Conservation (phyloP, 2,797 vertebrate species). For the Pantherophis vulpinus region DNA sequence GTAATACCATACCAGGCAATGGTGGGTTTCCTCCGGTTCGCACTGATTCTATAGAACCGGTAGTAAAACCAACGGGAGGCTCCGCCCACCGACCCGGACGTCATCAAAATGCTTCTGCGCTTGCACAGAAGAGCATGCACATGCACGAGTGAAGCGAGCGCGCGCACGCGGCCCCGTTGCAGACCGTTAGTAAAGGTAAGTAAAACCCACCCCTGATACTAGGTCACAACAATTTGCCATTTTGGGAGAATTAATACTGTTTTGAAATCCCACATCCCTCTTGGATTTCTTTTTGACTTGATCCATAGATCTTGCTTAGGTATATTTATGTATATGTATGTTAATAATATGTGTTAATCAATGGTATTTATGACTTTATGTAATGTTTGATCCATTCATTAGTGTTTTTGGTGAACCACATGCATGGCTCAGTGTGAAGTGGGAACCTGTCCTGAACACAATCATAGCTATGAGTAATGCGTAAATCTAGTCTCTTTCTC, state of each 20-base stretch:
- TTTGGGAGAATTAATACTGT: not conserved
- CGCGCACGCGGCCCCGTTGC: too few species aligned
- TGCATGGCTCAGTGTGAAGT: not conserved
- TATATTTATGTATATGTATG: not conserved
- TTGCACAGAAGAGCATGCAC: too few species aligned
- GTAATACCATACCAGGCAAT: too few species aligned
- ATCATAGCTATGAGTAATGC: not conserved
- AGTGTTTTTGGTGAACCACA: not conserved
- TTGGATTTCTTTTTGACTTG: not conserved
- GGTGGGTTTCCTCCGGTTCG: too few species aligned
- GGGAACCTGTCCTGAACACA: not conserved
- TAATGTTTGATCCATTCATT: not conserved
- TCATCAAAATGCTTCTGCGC: too few species aligned
- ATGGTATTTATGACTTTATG: not conserved
- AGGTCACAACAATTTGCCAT: not conserved
- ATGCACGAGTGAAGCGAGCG: too few species aligned
- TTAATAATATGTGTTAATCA: too few species aligned
- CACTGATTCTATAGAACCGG: too few species aligned
- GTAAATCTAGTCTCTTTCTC: not conserved
- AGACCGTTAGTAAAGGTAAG: too few species aligned
- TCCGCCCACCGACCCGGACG: too few species aligned
- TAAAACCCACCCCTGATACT: too few species aligned
- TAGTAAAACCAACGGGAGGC: too few species aligned
- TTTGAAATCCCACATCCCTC: not conserved
- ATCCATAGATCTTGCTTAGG: not conserved